Percentiles rank a stretch among this genome's conserved stretches.
Evolutionary conservation across 2,888 invertebrate genomes (phyloP).

Genomic region (Xestia ashworthii): DNA sequence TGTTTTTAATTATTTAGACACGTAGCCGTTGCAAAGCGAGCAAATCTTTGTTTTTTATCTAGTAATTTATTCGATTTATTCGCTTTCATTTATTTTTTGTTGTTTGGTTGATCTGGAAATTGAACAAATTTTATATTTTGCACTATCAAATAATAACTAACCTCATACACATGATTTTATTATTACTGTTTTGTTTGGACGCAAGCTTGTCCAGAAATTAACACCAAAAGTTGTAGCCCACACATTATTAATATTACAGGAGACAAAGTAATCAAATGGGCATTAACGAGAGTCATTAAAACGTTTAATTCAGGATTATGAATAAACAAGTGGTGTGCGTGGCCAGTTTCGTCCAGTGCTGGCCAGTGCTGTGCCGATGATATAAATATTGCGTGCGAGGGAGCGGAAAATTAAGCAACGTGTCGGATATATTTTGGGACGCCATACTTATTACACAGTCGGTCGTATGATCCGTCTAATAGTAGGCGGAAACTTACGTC

Average conservation of each 20-base stretch:
- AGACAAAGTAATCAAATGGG: slow-evolving; percentile 31
- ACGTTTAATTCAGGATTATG: slow-evolving; percentile 48
- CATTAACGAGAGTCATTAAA: slow-evolving; percentile 30
- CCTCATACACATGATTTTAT: not conserved
- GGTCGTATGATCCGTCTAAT: not conserved
- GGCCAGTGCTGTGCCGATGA: slow-evolving; percentile 62
- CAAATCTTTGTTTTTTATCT: slow-evolving; percentile 4
- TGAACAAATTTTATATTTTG: not conserved
- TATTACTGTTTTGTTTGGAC: not conserved
- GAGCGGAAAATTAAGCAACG: slow-evolving; percentile 78
- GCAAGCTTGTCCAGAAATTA: not conserved
- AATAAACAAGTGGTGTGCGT: slow-evolving; percentile 55
- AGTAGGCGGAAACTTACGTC: not conserved
- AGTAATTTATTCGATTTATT: slow-evolving; percentile 15
- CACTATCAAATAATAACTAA: not conserved
- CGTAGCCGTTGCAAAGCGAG: not conserved
- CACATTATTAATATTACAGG: slow-evolving; percentile 10
- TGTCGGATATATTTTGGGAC: slow-evolving; percentile 53
- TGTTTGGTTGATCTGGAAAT: not conserved
- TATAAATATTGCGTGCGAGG: slow-evolving; percentile 74
- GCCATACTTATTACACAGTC: slow-evolving; percentile 14
- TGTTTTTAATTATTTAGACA: slow-evolving; percentile 21
- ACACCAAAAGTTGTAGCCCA: not conserved
- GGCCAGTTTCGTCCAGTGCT: slow-evolving; percentile 35
- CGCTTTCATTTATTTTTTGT: not conserved